Conservation (phyloP, 2,113 vertebrate species). For the Paracanthobrama guichenoti region DNA sequence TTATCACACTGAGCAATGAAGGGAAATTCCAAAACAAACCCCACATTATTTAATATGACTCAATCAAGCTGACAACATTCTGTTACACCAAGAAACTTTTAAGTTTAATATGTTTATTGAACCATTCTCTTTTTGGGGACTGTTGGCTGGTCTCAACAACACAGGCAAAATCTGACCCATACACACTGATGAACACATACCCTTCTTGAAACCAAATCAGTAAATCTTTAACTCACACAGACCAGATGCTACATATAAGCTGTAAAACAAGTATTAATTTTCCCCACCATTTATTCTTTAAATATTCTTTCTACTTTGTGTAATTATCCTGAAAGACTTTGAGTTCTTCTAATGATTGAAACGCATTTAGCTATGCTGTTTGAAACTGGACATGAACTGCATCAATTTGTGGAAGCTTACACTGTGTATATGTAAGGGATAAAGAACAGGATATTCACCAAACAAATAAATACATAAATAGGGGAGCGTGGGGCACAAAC, state of each 20-base stretch:
- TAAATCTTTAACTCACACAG: constrained; percentile 27
- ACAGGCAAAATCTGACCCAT: not conserved
- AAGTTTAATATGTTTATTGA: not conserved
- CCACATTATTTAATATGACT: not conserved
- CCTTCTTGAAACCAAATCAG: constrained; percentile 35
- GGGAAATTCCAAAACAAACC: not conserved
- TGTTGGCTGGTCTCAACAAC: not conserved
- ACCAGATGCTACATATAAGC: not conserved
- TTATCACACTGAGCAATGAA: constrained; percentile 20
- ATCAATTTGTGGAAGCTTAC: not conserved
- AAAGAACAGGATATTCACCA: not conserved
- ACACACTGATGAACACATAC: not conserved
- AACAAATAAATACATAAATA: not conserved
- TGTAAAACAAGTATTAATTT: not conserved
- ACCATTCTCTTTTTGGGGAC: not conserved
- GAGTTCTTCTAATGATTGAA: not conserved
- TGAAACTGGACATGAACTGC: not conserved
- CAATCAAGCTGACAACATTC: not conserved
- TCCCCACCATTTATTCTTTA: not conserved
- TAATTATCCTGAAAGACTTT: not conserved
- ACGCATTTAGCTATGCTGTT: not conserved
- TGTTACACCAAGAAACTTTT: not conserved
- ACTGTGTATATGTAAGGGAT: not conserved
- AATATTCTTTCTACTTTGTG: not conserved
- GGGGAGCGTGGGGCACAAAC: too few relatives aligned